These are phyloP conservation scores for Cossypha niveicapilla DNA, from an alignment of 2,797 vertebrate species.

Conservation along the genomic window DNA sequence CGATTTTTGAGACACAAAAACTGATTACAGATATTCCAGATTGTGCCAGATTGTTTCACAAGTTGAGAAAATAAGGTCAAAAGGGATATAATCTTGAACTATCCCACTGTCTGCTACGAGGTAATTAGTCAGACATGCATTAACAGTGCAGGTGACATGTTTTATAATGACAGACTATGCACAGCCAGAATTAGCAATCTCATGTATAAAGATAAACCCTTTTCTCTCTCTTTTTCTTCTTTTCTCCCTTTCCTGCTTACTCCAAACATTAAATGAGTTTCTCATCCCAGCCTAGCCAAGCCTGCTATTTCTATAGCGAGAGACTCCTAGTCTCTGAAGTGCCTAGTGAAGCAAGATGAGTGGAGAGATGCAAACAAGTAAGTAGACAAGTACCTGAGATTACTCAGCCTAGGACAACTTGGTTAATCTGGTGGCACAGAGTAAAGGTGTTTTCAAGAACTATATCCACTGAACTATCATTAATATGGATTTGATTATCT, in stretches of 20 bases:
- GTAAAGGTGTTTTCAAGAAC: not conserved
- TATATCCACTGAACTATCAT: not conserved
- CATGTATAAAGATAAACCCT: not conserved
- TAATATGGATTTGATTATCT: not conserved
- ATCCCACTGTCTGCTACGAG: not conserved
- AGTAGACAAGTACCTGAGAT: not conserved
- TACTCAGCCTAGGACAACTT: not conserved
- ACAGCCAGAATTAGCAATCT: accelerated
- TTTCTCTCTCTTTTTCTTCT: not conserved
- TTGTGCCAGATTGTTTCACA: not conserved
- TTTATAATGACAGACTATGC: not conserved
- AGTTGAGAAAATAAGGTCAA: not conserved
- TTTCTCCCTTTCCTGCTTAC: not conserved
- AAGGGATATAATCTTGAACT: not conserved
- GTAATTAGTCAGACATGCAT: not conserved
- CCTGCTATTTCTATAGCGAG: not conserved
- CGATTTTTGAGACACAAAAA: not conserved
- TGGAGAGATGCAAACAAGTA: not conserved
- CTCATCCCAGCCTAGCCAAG: not conserved
- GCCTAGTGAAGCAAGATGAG: not conserved
- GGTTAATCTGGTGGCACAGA: not conserved
- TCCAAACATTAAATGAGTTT: not conserved
- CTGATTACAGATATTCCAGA: not conserved
- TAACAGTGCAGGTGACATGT: not conserved
- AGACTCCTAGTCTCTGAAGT: not conserved